Conservation (phyloP, 2,888 invertebrate genomes). For the Xylocampa areola region DNA sequence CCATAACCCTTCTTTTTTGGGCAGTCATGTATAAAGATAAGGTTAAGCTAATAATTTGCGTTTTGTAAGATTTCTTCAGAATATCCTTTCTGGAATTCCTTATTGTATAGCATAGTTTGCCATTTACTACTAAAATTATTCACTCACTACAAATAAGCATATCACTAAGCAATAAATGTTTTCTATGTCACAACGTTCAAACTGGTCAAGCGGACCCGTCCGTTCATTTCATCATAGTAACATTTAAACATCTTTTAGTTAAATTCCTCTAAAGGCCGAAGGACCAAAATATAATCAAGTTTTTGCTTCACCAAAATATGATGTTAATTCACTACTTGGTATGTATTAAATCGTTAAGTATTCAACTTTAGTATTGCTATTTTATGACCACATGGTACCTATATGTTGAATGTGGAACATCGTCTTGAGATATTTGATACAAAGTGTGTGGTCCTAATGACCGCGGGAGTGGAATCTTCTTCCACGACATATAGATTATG, state of each 20-base stretch:
- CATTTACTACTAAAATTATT: constrained; percentile 6
- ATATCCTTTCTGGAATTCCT: background rate
- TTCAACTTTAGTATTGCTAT: constrained; percentile 11
- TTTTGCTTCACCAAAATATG: constrained; percentile 40
- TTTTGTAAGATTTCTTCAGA: too few relatives aligned
- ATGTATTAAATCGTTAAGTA: constrained; percentile 16
- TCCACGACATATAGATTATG: too few relatives aligned
- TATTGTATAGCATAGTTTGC: too few relatives aligned
- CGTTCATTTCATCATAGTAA: constrained; percentile 37
- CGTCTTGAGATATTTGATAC: constrained; percentile 58
- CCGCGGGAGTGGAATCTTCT: too few relatives aligned
- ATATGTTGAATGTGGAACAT: constrained; percentile 64
- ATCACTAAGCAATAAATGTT: constrained; percentile 13
- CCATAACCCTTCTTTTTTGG: too few relatives aligned
- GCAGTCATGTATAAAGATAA: too few relatives aligned
- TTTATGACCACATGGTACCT: constrained; percentile 59
- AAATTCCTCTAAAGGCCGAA: constrained; percentile 31
- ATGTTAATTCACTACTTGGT: constrained; percentile 32
- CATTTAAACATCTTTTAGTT: constrained; percentile 19
- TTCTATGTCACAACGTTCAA: constrained; percentile 11
- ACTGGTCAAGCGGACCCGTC: background rate
- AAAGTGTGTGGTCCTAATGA: constrained; percentile 40
- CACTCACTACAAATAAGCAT: constrained; percentile 1
- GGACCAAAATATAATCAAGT: constrained; percentile 30
- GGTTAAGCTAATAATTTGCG: too few relatives aligned